phyloP scores from a whole-genome alignment of 2,888 invertebrate genomes.

The Lycocerus yunnanus region DNA sequence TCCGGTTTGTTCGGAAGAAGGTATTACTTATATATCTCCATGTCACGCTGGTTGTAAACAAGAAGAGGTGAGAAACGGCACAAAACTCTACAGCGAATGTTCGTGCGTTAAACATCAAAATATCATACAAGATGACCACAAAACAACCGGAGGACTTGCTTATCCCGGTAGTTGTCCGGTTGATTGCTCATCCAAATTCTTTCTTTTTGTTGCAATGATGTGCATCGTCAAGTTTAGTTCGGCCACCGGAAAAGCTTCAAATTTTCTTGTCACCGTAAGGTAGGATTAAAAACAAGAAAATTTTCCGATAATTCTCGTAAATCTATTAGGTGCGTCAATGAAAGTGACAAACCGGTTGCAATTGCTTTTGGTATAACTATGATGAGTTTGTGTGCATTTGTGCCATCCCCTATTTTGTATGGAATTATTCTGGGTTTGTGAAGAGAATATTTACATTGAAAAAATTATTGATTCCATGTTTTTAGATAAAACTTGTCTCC shows the following conservation, averaged over 20 bases:
- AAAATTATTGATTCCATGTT: background rate
- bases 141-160: constrained; percentile 49
- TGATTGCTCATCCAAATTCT: constrained; percentile 62
- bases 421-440: constrained; percentile 70
- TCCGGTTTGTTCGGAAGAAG: constrained; percentile 71
- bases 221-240: constrained; percentile 64
- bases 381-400: constrained; percentile 72
- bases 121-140: background rate
- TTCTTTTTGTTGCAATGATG: constrained; percentile 60
- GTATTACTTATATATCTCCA: constrained; percentile 74
- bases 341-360: constrained; percentile 73
- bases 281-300: constrained; percentile 37
- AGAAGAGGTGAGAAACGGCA: constrained; percentile 52
- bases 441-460: background rate
- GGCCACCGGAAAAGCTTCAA: constrained; percentile 65
- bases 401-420: constrained; percentile 77
- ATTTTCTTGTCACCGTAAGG: constrained; percentile 65
- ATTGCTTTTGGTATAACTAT: constrained; percentile 72
- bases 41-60: constrained; percentile 78
- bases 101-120: constrained; percentile 49
- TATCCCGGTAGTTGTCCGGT: constrained; percentile 61
- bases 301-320: background rate
- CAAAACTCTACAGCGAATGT: constrained; percentile 59
- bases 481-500: constrained; percentile 67
- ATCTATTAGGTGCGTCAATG: constrained; percentile 66